Evolutionary conservation across 2,797 vertebrate species (phyloP).

Genomic region (Orestias chungarensis): DNA sequence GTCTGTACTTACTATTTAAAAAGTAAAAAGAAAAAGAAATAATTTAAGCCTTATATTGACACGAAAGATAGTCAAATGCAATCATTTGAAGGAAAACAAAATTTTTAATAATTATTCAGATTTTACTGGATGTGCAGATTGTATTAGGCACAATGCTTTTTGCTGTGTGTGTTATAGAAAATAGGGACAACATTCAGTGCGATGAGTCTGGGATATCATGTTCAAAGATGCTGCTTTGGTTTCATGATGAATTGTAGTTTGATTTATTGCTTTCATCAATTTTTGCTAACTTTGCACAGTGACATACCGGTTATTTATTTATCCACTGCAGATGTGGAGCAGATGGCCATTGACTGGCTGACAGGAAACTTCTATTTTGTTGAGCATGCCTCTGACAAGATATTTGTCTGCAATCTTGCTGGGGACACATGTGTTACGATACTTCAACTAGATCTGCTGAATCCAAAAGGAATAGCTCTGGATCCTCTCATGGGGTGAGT

Average conservation of each 20-base stretch:
- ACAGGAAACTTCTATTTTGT: constrained; percentile 94
- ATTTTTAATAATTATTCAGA: no score
- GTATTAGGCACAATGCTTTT: no score
- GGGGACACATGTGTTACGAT: constrained; percentile 90
- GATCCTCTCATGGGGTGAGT: constrained; percentile 94
- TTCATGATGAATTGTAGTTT: neutral
- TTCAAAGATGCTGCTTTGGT: neutral
- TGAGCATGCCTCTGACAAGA: constrained; percentile 85
- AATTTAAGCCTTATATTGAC: no score
- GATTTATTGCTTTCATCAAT: neutral
- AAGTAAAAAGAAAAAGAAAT: neutral
- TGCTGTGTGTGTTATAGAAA: no score
- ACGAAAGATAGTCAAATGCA: no score
- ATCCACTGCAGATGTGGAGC: constrained; percentile 84
- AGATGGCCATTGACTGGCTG: constrained; percentile 94
- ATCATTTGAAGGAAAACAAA: no score
- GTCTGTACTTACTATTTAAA: neutral
- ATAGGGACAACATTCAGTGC: no score
- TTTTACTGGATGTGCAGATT: no score
- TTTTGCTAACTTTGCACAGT: neutral
- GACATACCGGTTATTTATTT: neutral
- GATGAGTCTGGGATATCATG: no score
- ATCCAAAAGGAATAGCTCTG: constrained; percentile 91
- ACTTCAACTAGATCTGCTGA: constrained; percentile 88
- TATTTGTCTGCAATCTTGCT: constrained; percentile 87